Conservation (phyloP, 2,888 invertebrate genomes). For the Mimas tiliae region DNA sequence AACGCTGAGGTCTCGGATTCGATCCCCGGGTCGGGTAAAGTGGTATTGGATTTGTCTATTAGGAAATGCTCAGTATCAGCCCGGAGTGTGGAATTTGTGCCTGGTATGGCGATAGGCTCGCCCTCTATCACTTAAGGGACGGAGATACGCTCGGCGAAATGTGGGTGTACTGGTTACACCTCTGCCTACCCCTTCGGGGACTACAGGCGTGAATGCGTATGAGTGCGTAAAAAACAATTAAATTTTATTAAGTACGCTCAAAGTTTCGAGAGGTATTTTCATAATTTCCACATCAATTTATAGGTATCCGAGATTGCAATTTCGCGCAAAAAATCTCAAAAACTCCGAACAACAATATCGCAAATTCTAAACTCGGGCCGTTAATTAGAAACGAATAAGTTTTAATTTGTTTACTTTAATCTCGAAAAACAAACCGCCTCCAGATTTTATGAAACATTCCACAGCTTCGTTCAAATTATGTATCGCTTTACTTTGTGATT, state of each 20-base stretch:
- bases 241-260: neutral
- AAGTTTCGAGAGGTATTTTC: slow-evolving; percentile 14
- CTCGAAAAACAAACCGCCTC: neutral
- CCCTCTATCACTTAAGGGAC: no score
- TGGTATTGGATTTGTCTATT: no score
- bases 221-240: no score
- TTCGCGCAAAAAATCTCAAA: slow-evolving; percentile 19
- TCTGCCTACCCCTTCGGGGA: no score
- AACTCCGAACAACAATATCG: slow-evolving; percentile 22
- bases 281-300: slow-evolving; percentile 9
- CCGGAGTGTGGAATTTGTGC: no score
- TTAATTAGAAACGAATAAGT: slow-evolving; percentile 25
- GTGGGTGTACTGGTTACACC: no score
- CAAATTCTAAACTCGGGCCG: slow-evolving; percentile 11
- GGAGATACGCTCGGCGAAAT: no score
- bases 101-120: no score
- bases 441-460: slow-evolving; percentile 12
- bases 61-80: no score
- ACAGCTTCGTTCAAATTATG: neutral
- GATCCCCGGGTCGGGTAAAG: no score
- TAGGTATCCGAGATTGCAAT: slow-evolving; percentile 9
- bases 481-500: neutral
- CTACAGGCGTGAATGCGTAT: no score
- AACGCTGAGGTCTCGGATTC: no score
- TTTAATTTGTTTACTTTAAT: slow-evolving; percentile 23